Percentiles rank a stretch among this genome's conserved stretches.
Evolutionary conservation across 2,888 invertebrate species (phyloP).

Genomic region (Augochlorella aurata): DNA sequence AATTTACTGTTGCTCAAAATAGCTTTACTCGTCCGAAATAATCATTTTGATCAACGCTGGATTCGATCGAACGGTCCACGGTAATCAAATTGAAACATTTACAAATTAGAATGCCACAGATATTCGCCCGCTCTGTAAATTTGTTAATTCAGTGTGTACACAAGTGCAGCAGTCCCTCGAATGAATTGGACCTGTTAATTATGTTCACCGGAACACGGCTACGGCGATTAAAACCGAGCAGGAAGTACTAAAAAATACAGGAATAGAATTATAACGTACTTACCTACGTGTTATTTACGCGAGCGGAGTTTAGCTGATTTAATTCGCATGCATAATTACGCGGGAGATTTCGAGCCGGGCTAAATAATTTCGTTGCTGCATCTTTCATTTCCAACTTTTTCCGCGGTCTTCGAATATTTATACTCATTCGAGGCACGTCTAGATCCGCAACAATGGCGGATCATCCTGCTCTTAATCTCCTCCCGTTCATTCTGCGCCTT

Average conservation of each 20-base stretch:
- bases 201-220: neutral
- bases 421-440: neutral
- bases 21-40: no score
- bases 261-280: neutral
- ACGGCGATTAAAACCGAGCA: neutral
- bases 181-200: neutral
- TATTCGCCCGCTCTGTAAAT: no score
- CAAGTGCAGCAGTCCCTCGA: neutral
- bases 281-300: neutral
- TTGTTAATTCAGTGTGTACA: no score
- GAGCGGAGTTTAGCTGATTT: neutral
- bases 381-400: neutral
- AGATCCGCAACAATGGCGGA: neutral
- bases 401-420: neutral
- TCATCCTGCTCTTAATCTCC: neutral
- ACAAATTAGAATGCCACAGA: no score
- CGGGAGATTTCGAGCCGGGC: neutral
- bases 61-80: no score
- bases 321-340: neutral
- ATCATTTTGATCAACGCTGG: no score
- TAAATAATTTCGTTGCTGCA: neutral
- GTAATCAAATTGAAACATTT: no score
- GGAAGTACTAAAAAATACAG: neutral
- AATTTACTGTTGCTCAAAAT: no score
- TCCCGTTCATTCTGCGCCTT: neutral